phyloP scores from a whole-genome alignment of 2,797 vertebrate species.

The Garrulus glandarius region DNA sequence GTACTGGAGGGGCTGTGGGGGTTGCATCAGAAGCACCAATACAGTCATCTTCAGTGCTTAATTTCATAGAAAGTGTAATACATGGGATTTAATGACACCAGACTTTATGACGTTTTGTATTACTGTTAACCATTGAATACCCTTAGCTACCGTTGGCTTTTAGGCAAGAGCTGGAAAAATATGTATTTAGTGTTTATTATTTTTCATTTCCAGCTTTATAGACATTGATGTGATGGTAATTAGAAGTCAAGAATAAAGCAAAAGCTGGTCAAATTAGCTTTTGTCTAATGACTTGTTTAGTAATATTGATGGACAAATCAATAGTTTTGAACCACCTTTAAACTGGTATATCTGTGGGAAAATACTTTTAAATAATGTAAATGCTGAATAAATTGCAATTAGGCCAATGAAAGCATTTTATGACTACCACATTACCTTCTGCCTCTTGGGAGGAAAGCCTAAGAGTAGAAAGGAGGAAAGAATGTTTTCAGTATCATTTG shows the following conservation, averaged over 20 bases:
- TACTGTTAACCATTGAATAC: not conserved
- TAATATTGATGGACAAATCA: not conserved
- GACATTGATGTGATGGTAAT: not conserved
- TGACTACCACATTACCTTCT: not conserved
- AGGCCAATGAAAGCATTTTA: not conserved
- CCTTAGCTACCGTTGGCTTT: not conserved
- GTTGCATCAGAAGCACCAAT: not conserved
- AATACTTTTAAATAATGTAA: not conserved
- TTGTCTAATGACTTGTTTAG: not conserved
- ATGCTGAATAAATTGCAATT: not conserved
- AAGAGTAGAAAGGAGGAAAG: not conserved
- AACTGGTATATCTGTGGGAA: not conserved
- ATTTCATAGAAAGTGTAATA: not conserved
- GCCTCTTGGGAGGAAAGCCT: not conserved
- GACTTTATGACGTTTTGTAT: not conserved
- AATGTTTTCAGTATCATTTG: not conserved
- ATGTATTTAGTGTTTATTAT: not conserved
- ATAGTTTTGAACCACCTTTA: not conserved
- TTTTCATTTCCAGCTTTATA: not conserved
- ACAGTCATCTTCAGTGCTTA: not conserved
- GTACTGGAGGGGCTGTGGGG: rapidly evolving
- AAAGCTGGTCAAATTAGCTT: not conserved
- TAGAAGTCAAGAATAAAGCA: not conserved
- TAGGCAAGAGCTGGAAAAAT: not conserved
- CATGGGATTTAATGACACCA: not conserved